Evolutionary conservation across 2,113 vertebrate species (phyloP), one percentile per base, ranked within the genome.

Genomic region (Microtus pennsylvanicus): DNA sequence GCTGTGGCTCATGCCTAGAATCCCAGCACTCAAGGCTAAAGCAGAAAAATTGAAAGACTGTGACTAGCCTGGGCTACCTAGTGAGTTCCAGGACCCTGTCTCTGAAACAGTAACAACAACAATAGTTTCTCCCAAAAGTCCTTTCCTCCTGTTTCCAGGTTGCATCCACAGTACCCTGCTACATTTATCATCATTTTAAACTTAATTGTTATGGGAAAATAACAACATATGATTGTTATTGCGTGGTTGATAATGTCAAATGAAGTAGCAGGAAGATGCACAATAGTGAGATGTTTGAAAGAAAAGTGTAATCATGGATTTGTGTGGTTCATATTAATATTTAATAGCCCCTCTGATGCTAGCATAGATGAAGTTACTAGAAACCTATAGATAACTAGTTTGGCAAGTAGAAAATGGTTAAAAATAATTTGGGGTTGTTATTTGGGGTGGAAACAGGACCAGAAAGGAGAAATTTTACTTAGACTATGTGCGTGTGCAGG

Each of bases 201-300:
- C 80, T 28, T 78, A 19, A 65, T 45, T 94, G 90, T 91, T 47
- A 3, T 55, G 26, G 81, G n/a, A 50, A 94, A 96, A 70, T 94
- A 55, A 63, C 76, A 86, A 30, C 28, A 50, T 16, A 38, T 75
- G 17, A 30, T 83, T 89, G 42, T 50, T 63, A 91, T 90, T 89
- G 33, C 69, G 19, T 91, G 72, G 17, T 94, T 87, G 50, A 47
- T 90, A 50, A 58, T 87, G 28, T 89, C 52, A 86, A 75, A 13
- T 77, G 47, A 78, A 42, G 9, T 82, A 22, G 38, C 19, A 28
- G 35, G 61, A 92, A 93, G 94, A 89, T 77, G 26, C 3, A 77
- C 63, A 81, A 55, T n/a, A 90, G 52, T 94, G 65, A 92, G 70
- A 21, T 74, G 69, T 30, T 89, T 87, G 35, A 76, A 65, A 95